These are phyloP conservation scores for Gonatopus flavifemur DNA, from an alignment of 1,140 invertebrate genomes.

Conservation along the genomic window DNA sequence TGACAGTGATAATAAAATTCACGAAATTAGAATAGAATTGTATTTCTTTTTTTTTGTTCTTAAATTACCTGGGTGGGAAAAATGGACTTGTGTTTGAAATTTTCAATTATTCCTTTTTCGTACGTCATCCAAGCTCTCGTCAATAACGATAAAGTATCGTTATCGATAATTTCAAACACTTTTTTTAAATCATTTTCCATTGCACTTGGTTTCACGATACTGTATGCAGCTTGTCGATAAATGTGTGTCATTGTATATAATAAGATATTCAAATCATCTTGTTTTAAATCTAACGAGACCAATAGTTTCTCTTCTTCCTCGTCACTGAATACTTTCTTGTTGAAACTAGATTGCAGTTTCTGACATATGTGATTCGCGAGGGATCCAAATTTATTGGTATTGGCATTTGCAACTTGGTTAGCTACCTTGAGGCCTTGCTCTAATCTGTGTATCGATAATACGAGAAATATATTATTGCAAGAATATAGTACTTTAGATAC, in stretches of 20 bases:
- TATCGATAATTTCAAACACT: constrained; percentile 32
- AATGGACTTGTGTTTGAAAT: constrained; percentile 41
- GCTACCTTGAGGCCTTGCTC: constrained; percentile 37
- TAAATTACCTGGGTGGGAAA: constrained; percentile 42
- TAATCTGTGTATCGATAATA: too few species aligned
- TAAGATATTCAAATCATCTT: constrained; percentile 34
- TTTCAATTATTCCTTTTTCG: constrained; percentile 40
- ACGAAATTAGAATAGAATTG: too few species aligned
- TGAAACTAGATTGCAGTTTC: constrained; percentile 25
- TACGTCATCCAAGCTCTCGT: constrained; percentile 43
- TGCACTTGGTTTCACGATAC: constrained; percentile 30
- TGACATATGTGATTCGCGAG: constrained; percentile 46
- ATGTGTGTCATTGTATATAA: constrained; percentile 40
- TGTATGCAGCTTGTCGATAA: constrained; percentile 42
- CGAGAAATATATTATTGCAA: too few species aligned
- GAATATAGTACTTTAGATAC: too few species aligned
- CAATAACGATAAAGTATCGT: constrained; percentile 41
- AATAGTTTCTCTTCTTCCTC: constrained; percentile 49
- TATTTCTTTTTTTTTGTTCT: too few species aligned
- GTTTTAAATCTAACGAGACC: constrained; percentile 40
- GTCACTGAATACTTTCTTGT: constrained; percentile 38
- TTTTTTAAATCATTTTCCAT: constrained; percentile 42
- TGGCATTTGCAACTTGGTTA: constrained; percentile 36
- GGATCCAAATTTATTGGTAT: constrained; percentile 48
- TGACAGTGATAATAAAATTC: too few species aligned